Base-by-base conservation (phyloP, 2,888 invertebrate species). In the Panzeria rudis region DNA sequence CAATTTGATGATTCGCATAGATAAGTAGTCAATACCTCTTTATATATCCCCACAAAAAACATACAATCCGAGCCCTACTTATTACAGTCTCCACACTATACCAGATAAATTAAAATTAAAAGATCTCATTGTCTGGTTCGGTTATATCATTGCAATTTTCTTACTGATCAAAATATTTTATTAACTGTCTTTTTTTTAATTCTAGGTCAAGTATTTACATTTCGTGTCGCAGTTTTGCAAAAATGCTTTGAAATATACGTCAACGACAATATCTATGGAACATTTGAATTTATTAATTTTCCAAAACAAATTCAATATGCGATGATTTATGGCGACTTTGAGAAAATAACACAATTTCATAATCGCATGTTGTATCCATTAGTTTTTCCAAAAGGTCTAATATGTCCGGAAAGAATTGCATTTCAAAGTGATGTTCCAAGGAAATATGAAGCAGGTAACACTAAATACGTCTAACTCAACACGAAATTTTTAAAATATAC, bases 201-300 rank as follows among this genome's bases (percentile, higher is more conserved):
- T 79, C 0, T 20, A 91, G 91, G 92, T 7, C 92, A 92, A 88
- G 88, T 86, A 3, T 92, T 92, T 61, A 92, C 88, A 41, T 92
- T 92, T 83, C 91, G 92, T 8, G 90, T 92, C 13, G 92, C 92
- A 23, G 90, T 92, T 0, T 88, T 92, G 11, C 92, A 92, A 69
- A 91, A 91, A 81, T 91, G 91, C 82, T 92, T 92, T 75, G 92
- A 92, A 87, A 92, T 92, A 68, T 92, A 92, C 78, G 91, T 92
- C 3, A 92, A 92, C 66, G 92, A 92, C 50, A 91, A 91, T 83
- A 88, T 92, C 0, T 92, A 92, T 81, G 92, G 92, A 0, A 90
- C 92, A 32, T 92, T 92, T 73, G 92, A 92, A 75, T 92, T 90
- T 52, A 64, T 91, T 11, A 90, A 91, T 84, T 91, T 91, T 78